These are phyloP conservation scores for Lampris megalopsis DNA, from an alignment of 2,113 vertebrate species.

Conservation along the genomic window DNA sequence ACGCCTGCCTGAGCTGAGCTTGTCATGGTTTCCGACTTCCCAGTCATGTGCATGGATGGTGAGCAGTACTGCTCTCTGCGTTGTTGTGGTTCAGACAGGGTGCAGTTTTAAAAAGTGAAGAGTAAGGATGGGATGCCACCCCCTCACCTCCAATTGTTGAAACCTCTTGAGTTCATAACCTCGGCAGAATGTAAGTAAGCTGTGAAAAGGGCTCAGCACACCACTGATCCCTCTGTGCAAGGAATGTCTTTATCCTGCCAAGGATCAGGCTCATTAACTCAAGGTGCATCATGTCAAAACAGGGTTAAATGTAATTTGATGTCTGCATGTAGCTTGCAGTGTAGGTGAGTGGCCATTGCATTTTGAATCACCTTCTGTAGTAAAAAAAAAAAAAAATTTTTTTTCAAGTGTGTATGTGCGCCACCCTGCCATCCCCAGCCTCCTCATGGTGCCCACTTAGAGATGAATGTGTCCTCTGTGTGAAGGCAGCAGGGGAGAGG, in stretches of 20 bases:
- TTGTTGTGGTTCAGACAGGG: background rate
- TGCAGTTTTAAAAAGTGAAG: constrained; percentile 1
- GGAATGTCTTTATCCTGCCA: constrained; percentile 63
- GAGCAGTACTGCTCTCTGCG: background rate
- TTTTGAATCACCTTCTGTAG: constrained; percentile 35
- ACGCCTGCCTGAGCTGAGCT: constrained; percentile 27
- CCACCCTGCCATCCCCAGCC: constrained; percentile 12
- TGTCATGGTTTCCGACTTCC: constrained; percentile 35
- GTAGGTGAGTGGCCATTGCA: constrained; percentile 21
- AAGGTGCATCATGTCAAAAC: constrained; percentile 65
- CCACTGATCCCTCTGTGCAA: constrained; percentile 30
- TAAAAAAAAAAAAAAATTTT: constrained; percentile 29
- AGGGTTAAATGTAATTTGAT: constrained; percentile 59
- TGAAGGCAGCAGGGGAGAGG: constrained; percentile 57
- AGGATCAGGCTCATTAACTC: constrained; percentile 59
- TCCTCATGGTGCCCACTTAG: constrained; percentile 71
- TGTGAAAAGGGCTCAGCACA: background rate
- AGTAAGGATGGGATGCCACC: background rate
- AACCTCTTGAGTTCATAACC: constrained; percentile 54
- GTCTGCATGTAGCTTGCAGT: constrained; percentile 11
- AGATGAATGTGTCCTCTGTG: constrained; percentile 82
- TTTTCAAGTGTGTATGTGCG: constrained; percentile 55
- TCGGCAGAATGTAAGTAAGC: constrained; percentile 26
- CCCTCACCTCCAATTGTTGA: constrained; percentile 9
- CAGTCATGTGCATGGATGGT: constrained; percentile 32